Percentiles rank a stretch among this genome's conserved stretches.
Conservation (phyloP, 30 jellyfish, hydroid and myxozoan genomes). For the Cassiopea andromeda region DNA sequence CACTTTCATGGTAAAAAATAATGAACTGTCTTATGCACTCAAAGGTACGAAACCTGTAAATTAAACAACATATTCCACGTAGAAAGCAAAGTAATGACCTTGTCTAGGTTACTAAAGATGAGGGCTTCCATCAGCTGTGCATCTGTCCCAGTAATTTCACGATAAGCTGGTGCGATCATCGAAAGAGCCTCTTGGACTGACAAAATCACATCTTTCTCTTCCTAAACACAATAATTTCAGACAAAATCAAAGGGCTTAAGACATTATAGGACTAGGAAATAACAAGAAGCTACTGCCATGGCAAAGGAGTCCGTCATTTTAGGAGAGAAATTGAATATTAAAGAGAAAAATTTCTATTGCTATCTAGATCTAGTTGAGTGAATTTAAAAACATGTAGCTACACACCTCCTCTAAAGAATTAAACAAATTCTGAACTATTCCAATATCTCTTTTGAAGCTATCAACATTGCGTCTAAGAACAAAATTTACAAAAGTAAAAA, state of each 20-base stretch:
- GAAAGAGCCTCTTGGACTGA: slow-evolving; percentile 86
- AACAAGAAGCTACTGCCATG: neutral
- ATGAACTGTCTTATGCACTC: too few relatives aligned
- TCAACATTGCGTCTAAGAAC: slow-evolving; percentile 52
- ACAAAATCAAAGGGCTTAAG: neutral
- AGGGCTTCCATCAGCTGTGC: slow-evolving; percentile 73
- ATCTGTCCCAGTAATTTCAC: slow-evolving; percentile 69
- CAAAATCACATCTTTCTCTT: slow-evolving; percentile 61
- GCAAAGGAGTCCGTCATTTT: too few relatives aligned
- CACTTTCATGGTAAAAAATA: too few relatives aligned
- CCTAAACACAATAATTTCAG: slow-evolving; percentile 33
- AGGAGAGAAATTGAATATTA: too few relatives aligned
- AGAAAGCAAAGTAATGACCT: slow-evolving; percentile 24
- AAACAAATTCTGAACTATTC: slow-evolving; percentile 78
- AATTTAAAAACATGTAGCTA: neutral
- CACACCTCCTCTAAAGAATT: slow-evolving; percentile 72
- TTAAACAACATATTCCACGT: neutral
- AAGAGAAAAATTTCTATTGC: neutral
- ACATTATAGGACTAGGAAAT: neutral
- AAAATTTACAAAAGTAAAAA: neutral
- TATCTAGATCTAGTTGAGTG: too few relatives aligned
- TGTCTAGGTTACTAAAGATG: slow-evolving; percentile 72
- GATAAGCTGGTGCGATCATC: slow-evolving; percentile 75
- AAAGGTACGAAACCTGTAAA: too few relatives aligned
- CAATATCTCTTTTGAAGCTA: slow-evolving; percentile 74